phyloP scores from a whole-genome alignment of 2,113 vertebrate species.

The Dunckerocampus dactyliophorus region DNA sequence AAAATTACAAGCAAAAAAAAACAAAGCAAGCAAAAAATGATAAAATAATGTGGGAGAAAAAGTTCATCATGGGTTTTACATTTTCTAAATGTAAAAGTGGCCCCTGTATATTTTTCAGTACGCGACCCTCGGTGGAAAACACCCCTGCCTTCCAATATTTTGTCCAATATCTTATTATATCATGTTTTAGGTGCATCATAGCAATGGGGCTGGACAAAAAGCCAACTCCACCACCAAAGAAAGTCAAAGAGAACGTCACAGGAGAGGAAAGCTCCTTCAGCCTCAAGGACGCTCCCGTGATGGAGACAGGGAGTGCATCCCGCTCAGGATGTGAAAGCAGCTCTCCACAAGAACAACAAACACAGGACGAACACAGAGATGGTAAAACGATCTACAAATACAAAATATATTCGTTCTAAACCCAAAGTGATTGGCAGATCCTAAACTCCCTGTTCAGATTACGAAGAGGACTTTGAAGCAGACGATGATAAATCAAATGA shows the following conservation, averaged over 20 bases:
- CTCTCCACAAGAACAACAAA: conserved; percentile 21
- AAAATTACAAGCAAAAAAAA: too few relatives aligned
- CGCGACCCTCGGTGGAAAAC: too few relatives aligned
- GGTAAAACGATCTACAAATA: conserved; percentile 53
- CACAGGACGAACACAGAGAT: conserved; percentile 55
- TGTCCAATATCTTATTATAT: neutral
- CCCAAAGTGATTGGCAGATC: neutral
- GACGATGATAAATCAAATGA: conserved; percentile 73
- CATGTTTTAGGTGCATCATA: conserved; percentile 82
- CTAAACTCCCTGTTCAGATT: conserved; percentile 68
- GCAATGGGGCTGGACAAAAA: conserved; percentile 86
- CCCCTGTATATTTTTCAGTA: too few relatives aligned
- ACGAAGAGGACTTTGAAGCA: conserved; percentile 91
- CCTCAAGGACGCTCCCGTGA: conserved; percentile 23
- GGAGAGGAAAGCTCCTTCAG: conserved; percentile 25
- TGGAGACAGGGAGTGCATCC: conserved; percentile 7
- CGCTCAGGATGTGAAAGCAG: conserved; percentile 23
- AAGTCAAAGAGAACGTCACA: conserved; percentile 48
- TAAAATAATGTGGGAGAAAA: too few relatives aligned
- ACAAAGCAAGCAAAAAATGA: too few relatives aligned
- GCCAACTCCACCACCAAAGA: conserved; percentile 71
- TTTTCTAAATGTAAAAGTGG: too few relatives aligned
- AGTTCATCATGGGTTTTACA: too few relatives aligned
- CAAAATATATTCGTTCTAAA: neutral
- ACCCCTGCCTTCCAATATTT: too few relatives aligned